Evolutionary conservation across 2,113 vertebrate genomes (phyloP).

Genomic region (Galeopterus variegatus): DNA sequence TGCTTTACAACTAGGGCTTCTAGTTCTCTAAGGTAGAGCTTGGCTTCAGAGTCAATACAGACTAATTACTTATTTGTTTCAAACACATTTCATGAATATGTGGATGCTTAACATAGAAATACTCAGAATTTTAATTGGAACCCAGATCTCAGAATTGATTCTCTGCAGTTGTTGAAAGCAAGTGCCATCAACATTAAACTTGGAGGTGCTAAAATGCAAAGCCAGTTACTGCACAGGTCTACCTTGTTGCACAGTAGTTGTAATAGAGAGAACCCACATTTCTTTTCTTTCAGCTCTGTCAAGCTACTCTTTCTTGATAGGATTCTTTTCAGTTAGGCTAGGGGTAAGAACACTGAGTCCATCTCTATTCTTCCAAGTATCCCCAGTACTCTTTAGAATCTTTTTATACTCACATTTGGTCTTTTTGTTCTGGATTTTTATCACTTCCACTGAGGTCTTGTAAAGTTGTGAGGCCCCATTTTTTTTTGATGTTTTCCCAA

Average conservation of each 20-base stretch:
- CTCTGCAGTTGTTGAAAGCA: background rate
- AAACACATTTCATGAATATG: slow-evolving; percentile 27
- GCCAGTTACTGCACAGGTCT: background rate
- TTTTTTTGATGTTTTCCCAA: slow-evolving; percentile 50
- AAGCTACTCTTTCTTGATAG: background rate
- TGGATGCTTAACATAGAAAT: background rate
- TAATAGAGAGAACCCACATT: background rate
- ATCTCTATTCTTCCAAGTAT: background rate
- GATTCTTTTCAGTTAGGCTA: slow-evolving; percentile 8
- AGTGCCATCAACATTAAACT: slow-evolving; percentile 25
- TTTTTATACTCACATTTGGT: slow-evolving; percentile 26
- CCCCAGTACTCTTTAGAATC: background rate
- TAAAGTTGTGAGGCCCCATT: background rate
- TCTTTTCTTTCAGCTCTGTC: slow-evolving; percentile 6
- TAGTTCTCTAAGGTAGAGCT: background rate
- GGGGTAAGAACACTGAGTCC: background rate
- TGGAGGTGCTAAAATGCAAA: slow-evolving; percentile 25
- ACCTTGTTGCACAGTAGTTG: background rate
- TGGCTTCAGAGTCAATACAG: background rate
- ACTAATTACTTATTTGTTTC: background rate
- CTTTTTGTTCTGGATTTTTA: slow-evolving; percentile 42
- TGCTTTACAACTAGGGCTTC: background rate
- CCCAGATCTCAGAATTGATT: slow-evolving; percentile 1
- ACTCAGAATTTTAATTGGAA: slow-evolving; percentile 52
- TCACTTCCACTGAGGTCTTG: slow-evolving; percentile 2